Conservation (phyloP, 1,140 invertebrate species). For the Heliconius hewitsoni region DNA sequence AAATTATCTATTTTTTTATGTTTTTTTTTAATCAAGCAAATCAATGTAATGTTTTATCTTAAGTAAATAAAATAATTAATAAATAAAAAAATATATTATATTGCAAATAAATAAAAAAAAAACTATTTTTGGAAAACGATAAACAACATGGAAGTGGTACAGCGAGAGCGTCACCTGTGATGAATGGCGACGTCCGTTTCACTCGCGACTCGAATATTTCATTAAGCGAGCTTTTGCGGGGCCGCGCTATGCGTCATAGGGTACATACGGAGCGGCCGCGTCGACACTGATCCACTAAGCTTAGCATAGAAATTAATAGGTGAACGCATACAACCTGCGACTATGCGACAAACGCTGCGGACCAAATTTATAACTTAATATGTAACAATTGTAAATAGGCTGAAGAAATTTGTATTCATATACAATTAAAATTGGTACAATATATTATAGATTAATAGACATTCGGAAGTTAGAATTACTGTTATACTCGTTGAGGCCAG, state of each 20-base stretch:
- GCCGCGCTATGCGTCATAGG: conserved; percentile 49
- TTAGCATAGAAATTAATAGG: conserved; percentile 74
- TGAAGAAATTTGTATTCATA: too few relatives aligned
- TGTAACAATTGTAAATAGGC: not conserved
- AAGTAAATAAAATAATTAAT: not conserved
- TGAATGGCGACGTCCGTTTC: conserved; percentile 69
- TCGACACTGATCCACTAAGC: conserved; percentile 71
- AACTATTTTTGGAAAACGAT: not conserved
- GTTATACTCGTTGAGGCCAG: too few relatives aligned
- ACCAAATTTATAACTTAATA: conserved; percentile 32
- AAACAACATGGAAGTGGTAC: conserved; percentile 44
- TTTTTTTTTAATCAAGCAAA: too few relatives aligned
- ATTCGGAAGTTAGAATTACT: too few relatives aligned
- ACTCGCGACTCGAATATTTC: conserved; percentile 75
- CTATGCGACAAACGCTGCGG: conserved; percentile 51
- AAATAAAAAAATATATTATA: not conserved
- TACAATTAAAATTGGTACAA: too few relatives aligned
- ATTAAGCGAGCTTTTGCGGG: conserved; percentile 68
- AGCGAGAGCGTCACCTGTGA: conserved; percentile 63
- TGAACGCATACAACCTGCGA: conserved; percentile 48
- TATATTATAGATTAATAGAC: too few relatives aligned
- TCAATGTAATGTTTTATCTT: not conserved
- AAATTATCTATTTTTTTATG: too few relatives aligned
- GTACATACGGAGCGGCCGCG: conserved; percentile 43
- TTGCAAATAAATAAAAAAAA: not conserved